Evolutionary conservation across 2,888 invertebrate genomes (phyloP).

Genomic region (Listrodromus nycthemerus): DNA sequence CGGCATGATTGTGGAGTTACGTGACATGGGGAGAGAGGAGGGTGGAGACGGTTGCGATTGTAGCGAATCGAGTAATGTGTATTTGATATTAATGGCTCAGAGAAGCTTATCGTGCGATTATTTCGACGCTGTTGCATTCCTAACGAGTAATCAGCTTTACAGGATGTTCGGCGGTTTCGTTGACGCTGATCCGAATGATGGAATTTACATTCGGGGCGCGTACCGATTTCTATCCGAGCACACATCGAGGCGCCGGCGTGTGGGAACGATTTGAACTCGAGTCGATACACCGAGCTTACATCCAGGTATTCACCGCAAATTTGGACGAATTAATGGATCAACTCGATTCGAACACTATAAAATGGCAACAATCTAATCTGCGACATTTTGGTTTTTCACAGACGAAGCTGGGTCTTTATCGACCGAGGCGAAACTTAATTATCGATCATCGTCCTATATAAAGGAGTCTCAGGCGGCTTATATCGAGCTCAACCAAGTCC

Average conservation of each 20-base stretch:
- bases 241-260: conserved; percentile 9
- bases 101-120: conserved; percentile 37
- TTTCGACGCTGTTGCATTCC: conserved; percentile 44
- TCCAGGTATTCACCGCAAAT: background rate
- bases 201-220: conserved; percentile 40
- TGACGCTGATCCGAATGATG: conserved; percentile 44
- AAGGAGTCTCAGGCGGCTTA: conserved; percentile 7
- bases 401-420: background rate
- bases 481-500: background rate
- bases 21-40: background rate
- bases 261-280: conserved; percentile 45
- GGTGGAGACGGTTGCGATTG: background rate
- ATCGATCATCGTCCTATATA: background rate
- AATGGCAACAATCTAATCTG: background rate
- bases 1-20: conserved; percentile 17
- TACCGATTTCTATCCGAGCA: conserved; percentile 12
- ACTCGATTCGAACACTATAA: background rate
- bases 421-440: conserved; percentile 18
- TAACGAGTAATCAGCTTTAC: conserved; percentile 56
- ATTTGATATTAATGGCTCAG: background rate
- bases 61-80: background rate
- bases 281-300: background rate
- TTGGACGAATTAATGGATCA: background rate
- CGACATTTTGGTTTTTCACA: background rate
- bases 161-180: conserved; percentile 51